Evolutionary conservation across 2,113 vertebrate species (phyloP), one percentile per base, ranked within the genome.

Genomic region (Pristiophorus japonicus): DNA sequence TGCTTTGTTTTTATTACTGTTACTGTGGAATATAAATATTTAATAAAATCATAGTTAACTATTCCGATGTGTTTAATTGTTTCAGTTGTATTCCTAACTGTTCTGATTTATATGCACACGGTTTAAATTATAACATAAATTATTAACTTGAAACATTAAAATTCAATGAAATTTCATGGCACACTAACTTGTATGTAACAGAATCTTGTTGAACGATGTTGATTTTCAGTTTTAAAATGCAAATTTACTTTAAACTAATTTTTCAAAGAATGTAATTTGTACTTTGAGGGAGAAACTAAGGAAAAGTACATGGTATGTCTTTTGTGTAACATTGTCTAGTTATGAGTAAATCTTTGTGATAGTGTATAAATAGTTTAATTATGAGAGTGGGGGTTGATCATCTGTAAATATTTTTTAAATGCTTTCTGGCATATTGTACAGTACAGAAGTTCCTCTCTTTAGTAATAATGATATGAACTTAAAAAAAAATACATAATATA

Each of bases 81-180:
- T 98, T 98, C 98, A 98, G 97, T 96, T 97, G 97, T 98, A 98
- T 98, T 97, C 97, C 97, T 97, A 97, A 97, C 98, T 97, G 97
- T 97, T 98, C 97, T 97, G 96, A 97, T 98, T 97, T 96, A 97
- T 97, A 97, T 98, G 97, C 97, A 97, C 97, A 97, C 97, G 97
- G 97, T 97, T 98, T 98, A 98, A 98, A 98, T 98, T 97, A 97
- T 97, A 97, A 96, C 97, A 98, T 98, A 97, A 98, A 98, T 99
- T 98, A 98, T 98, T 99, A 97, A 98, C 97, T 97, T 97, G 97
- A 97, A 97, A 97, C 97, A 96, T 98, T 98, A 97, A 97, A 96
- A 98, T 98, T 98, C 98, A 97, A 96, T 90, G 96, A 97, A 97
- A 97, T 97, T 96, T 96, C 96, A 95, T 97, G 97, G 96, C 96